Evolutionary conservation across 2,113 vertebrate genomes (phyloP).

Genomic region (Sceloporus undulatus): DNA sequence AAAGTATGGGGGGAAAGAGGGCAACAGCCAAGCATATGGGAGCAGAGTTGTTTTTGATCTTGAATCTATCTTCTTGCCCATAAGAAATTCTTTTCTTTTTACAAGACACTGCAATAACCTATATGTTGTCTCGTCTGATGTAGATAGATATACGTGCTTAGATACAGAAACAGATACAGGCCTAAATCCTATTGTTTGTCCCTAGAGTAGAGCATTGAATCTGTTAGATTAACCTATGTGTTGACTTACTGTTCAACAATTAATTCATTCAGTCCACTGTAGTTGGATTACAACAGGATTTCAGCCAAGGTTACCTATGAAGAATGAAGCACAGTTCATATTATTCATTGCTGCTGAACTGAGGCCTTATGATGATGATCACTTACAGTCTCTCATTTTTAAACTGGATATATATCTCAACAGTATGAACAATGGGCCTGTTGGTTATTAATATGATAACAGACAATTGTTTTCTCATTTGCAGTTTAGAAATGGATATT

Average conservation of each 20-base stretch:
- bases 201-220: too few relatives aligned
- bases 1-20: background rate
- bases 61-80: background rate
- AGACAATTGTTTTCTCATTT: slow-evolving; percentile 47
- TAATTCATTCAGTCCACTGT: too few relatives aligned
- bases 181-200: too few relatives aligned
- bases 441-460: slow-evolving; percentile 39
- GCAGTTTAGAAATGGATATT: background rate
- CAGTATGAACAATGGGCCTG: slow-evolving; percentile 55
- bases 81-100: background rate
- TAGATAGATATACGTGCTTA: too few relatives aligned
- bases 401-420: slow-evolving; percentile 3
- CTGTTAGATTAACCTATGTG: too few relatives aligned
- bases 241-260: too few relatives aligned
- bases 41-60: background rate
- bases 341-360: slow-evolving; percentile 31
- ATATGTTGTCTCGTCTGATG: background rate
- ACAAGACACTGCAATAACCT: background rate
- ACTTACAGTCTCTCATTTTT: slow-evolving; percentile 14
- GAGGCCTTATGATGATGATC: slow-evolving; percentile 23
- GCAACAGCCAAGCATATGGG: background rate
- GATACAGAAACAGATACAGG: too few relatives aligned
- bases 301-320: too few relatives aligned
- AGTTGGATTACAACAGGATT: too few relatives aligned
- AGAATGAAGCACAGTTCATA: too few relatives aligned